Conservation (phyloP, 2,113 vertebrate genomes). For the Platichthys flesus region DNA sequence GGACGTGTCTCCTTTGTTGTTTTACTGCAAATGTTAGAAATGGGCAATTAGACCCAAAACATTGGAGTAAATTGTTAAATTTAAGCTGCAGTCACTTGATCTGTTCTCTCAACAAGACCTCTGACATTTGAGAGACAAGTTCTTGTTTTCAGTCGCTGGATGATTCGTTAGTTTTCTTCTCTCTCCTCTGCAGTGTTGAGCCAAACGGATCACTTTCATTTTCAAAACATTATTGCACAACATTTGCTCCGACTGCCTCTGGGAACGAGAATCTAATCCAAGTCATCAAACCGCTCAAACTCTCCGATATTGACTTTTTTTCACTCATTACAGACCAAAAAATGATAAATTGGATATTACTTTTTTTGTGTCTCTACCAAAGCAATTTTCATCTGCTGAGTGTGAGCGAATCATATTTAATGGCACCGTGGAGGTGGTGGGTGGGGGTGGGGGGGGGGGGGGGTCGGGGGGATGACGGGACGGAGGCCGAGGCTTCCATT, state of each 20-base stretch:
- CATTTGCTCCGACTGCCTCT: constrained; percentile 17
- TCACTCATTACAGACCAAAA: constrained; percentile 1
- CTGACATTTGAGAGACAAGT: too few relatives aligned
- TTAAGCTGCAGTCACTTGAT: background rate
- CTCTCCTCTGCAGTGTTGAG: constrained; percentile 1
- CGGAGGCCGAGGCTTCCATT: constrained; percentile 35
- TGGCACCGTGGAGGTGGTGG: background rate
- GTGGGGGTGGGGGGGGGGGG: too few relatives aligned
- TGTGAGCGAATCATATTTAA: constrained; percentile 29
- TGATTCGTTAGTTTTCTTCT: background rate
- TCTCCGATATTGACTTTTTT: constrained; percentile 29
- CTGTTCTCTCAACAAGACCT: background rate
- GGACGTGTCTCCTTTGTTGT: too few relatives aligned
- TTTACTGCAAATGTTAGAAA: too few relatives aligned
- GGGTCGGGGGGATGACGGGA: background rate
- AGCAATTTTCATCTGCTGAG: constrained; percentile 28
- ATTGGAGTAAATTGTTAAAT: background rate
- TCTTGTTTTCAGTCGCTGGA: too few relatives aligned
- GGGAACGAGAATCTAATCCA: constrained; percentile 35
- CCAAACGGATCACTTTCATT: constrained; percentile 38
- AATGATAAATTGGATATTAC: constrained; percentile 4
- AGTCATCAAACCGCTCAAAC: constrained; percentile 23
- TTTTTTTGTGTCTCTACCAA: background rate
- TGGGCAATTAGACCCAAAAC: too few relatives aligned
- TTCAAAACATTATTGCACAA: constrained; percentile 26